Evolutionary conservation across 1,140 invertebrate species (phyloP), one percentile per base, ranked within the genome.

Genomic region (Phocides pigmalion): DNA sequence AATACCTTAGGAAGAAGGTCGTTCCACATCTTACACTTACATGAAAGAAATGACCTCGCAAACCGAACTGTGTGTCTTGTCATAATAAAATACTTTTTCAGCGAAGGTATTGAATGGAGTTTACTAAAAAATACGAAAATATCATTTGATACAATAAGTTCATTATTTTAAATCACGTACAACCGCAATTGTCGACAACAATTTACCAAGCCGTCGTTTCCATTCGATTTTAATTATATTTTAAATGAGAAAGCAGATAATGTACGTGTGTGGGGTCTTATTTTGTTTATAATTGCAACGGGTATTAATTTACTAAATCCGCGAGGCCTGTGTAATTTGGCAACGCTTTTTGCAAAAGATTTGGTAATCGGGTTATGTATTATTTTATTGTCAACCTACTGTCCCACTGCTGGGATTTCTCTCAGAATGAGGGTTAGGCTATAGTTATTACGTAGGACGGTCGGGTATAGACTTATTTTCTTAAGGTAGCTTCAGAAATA

Each of bases 161-260:
- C 37, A 41, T 56, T 56, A 56, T 25, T 22, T 56, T 14, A 42
- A 41, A 20, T 35, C 51, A 41, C 51, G 12, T 19, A 50, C 25
- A 56, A 56, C 51, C 51, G 15, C 51, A 56, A 32, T 39, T 56
- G 51, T 56, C 51, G 35, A 41, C 35, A 56, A 15, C 41, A 58
- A 35, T 25, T 28, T 49, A 42, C 39, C 53, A n/a, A 19, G 11
- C 53, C 14, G 53, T 20, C 16, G 41, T 35, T 56, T 14, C 25
- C 28, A 56, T 56, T 46, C 51, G 51, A 54, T 56, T 47, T 56
- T 65, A 67, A 67, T 67, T 67, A 62, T 67, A 62, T 62, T 62
- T 66, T 67, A 41, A 62, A 67, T 67, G 59, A 67, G 59, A 35
- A 58, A 62, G 15, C 39, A 44, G 51, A 67, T 58, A 58, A 67